phyloP scores from a whole-genome alignment of 2,113 vertebrate genomes.

The Istiophorus platypterus region DNA sequence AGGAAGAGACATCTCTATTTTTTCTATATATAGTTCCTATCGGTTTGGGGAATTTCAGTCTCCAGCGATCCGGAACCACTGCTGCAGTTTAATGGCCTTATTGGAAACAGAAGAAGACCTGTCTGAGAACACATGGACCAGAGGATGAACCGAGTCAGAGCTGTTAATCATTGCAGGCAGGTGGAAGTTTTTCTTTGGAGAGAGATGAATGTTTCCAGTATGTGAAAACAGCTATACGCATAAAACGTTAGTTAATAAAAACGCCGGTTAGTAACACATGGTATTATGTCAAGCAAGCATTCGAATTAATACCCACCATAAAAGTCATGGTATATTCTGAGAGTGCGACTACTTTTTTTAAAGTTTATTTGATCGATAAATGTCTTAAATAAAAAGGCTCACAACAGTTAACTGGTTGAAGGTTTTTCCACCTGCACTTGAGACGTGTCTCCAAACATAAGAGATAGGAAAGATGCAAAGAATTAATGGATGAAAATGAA shows the following conservation, averaged over 20 bases:
- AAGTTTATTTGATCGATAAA: background rate
- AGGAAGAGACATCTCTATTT: background rate
- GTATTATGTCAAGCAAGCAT: background rate
- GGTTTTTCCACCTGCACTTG: background rate
- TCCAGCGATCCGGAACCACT: too few relatives aligned
- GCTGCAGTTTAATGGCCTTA: background rate
- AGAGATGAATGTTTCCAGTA: background rate
- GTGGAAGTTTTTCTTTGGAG: conserved; percentile 1
- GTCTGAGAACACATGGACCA: background rate
- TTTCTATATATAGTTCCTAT: background rate
- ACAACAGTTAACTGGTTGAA: too few relatives aligned
- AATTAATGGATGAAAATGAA: background rate
- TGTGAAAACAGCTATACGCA: background rate
- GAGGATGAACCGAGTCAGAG: conserved; percentile 2
- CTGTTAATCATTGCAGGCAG: background rate
- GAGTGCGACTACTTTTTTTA: background rate
- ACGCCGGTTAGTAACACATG: background rate
- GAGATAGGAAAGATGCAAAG: background rate
- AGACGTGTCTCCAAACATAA: background rate
- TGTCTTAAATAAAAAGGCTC: background rate
- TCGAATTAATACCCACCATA: background rate
- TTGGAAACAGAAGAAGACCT: background rate
- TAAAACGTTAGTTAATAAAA: background rate
- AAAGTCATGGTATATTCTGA: background rate
- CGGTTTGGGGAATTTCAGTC: too few relatives aligned